A percentile compares a stretch with the other conserved stretches of the same genome.
Conservation (phyloP, 2,888 invertebrate genomes). For the Ectropis crepuscularia region DNA sequence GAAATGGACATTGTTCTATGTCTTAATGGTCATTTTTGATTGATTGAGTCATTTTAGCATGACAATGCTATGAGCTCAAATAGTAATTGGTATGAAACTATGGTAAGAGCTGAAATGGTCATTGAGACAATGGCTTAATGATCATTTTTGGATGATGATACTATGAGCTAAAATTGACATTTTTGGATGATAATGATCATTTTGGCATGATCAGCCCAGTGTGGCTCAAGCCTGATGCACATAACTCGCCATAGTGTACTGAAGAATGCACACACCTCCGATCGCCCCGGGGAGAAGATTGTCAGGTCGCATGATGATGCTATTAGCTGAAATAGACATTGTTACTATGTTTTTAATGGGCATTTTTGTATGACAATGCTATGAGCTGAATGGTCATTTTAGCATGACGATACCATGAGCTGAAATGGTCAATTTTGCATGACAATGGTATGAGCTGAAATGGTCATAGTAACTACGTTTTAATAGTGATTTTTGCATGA, state of each 20-base stretch:
- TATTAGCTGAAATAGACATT: constrained; percentile 76
- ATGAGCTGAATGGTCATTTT: no score
- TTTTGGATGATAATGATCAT: no score
- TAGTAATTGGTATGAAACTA: neutral
- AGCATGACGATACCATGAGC: no score
- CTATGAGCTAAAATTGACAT: no score
- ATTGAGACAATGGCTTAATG: no score
- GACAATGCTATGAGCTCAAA: constrained; percentile 86
- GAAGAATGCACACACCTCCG: constrained; percentile 87
- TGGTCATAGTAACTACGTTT: neutral
- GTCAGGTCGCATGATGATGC: constrained; percentile 86
- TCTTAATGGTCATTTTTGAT: neutral
- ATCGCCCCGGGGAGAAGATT: constrained; percentile 87
- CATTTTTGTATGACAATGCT: no score
- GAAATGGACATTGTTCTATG: constrained; percentile 25
- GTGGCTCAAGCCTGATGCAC: no score
- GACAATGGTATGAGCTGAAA: constrained; percentile 86
- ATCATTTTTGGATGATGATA: no score
- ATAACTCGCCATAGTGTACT: constrained; percentile 87
- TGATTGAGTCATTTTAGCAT: constrained; percentile 48
- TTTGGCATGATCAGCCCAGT: no score
- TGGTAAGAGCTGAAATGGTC: no score
- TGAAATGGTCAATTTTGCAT: no score
- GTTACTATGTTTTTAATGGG: neutral
- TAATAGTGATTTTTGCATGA: neutral